Evolutionary conservation across 2,888 invertebrate species (phyloP).

Genomic region (Tuta absoluta): DNA sequence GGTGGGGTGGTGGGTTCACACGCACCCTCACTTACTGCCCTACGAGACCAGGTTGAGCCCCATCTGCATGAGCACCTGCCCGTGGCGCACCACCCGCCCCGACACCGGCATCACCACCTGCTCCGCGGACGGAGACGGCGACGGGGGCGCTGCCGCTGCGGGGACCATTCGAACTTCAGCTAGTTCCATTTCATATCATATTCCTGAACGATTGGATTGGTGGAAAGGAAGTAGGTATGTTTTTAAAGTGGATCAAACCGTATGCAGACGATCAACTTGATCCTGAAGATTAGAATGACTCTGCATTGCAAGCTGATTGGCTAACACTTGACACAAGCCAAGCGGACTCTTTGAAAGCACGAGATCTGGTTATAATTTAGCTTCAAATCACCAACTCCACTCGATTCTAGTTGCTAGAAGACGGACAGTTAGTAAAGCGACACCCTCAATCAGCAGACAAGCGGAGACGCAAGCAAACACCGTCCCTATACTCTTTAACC

Average conservation of each 20-base stretch:
- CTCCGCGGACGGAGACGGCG: slow-evolving; percentile 55
- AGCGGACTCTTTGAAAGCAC: slow-evolving; percentile 13
- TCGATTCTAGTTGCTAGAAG: slow-evolving; percentile 22
- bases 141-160: slow-evolving; percentile 35
- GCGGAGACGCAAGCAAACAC: slow-evolving; percentile 37
- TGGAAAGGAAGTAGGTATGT: neutral
- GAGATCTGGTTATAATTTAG: slow-evolving; percentile 14
- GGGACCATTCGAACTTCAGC: neutral
- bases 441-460: slow-evolving; percentile 59
- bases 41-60: slow-evolving; percentile 59
- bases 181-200: neutral
- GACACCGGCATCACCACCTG: slow-evolving; percentile 70
- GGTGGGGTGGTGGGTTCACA: slow-evolving; percentile 36
- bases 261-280: neutral
- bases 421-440: slow-evolving; percentile 63
- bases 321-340: slow-evolving; percentile 18
- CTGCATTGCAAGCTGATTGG: neutral
- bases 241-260: neutral
- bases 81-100: slow-evolving; percentile 67
- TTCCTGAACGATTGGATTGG: neutral
- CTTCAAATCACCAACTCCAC: slow-evolving; percentile 17
- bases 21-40: slow-evolving; percentile 63
- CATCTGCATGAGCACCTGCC: slow-evolving; percentile 56
- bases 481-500: neutral
- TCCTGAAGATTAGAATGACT: neutral